phyloP scores from a whole-genome alignment of 2,888 invertebrate genomes.

The Tetheella fluctuosa region DNA sequence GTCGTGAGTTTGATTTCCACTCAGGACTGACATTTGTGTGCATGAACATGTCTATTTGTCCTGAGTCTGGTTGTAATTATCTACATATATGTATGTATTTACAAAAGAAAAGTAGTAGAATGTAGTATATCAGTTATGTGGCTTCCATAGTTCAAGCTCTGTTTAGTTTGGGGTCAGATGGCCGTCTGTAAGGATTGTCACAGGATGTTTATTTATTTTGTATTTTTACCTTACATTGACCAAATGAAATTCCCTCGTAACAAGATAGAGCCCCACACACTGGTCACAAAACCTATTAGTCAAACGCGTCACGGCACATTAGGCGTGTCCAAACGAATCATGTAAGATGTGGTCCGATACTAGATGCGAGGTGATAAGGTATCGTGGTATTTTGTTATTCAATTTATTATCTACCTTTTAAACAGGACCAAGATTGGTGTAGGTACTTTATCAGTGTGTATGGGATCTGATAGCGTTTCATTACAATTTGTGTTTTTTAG shows the following conservation, averaged over 20 bases:
- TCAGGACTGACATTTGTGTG: too few relatives aligned
- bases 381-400: neutral
- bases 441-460: neutral
- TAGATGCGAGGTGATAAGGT: slow-evolving; percentile 16
- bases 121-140: too few relatives aligned
- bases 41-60: too few relatives aligned
- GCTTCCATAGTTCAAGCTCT: too few relatives aligned
- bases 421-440: slow-evolving; percentile 2
- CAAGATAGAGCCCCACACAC: slow-evolving; percentile 29
- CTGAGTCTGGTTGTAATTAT: too few relatives aligned
- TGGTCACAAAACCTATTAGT: slow-evolving; percentile 44
- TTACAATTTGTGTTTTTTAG: neutral
- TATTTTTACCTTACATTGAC: neutral
- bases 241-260: slow-evolving; percentile 14
- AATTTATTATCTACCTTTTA: neutral
- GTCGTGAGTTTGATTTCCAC: too few relatives aligned
- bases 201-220: too few relatives aligned
- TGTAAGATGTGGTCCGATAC: slow-evolving; percentile 26
- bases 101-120: too few relatives aligned
- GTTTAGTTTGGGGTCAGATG: too few relatives aligned
- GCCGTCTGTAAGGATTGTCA: too few relatives aligned
- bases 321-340: slow-evolving; percentile 50
- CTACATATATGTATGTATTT: too few relatives aligned
- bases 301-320: slow-evolving; percentile 59
- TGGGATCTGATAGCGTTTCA: neutral